Percentiles rank a stretch among this genome's conserved stretches.
Evolutionary conservation across 1,140 invertebrate species (phyloP).

Genomic region (Batillaria attramentaria): DNA sequence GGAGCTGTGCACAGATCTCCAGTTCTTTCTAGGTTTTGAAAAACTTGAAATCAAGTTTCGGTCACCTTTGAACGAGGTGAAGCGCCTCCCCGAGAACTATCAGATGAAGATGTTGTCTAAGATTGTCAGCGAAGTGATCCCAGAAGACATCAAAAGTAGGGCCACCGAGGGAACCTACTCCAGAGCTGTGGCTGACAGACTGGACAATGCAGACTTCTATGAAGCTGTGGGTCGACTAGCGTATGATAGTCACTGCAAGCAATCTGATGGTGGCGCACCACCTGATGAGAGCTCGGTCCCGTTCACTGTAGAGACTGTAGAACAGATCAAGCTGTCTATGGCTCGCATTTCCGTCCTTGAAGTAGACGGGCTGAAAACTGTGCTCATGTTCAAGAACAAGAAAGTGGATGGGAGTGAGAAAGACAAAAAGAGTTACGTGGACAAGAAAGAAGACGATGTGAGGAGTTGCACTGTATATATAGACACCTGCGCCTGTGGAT

Average conservation of each 20-base stretch:
- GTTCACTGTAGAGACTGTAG: neutral
- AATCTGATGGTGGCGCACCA: too few relatives aligned
- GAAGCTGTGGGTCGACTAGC: conserved; percentile 31
- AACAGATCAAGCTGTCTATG: neutral
- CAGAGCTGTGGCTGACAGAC: conserved; percentile 2
- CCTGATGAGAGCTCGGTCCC: neutral
- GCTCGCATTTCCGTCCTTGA: neutral
- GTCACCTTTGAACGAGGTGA: conserved; percentile 24
- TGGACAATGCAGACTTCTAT: conserved; percentile 32
- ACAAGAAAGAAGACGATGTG: neutral
- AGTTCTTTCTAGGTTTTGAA: conserved; percentile 35
- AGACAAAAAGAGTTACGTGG: neutral
- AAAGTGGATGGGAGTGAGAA: neutral
- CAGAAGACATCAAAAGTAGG: conserved; percentile 7
- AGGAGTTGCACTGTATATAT: neutral
- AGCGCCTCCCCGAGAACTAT: conserved; percentile 38
- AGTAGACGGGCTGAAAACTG: conserved; percentile 6
- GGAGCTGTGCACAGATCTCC: neutral
- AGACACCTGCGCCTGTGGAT: neutral
- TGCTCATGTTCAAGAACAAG: neutral
- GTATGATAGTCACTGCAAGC: neutral
- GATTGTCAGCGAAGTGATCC: conserved; percentile 44
- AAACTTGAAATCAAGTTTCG: conserved; percentile 32
- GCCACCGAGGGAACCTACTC: neutral
- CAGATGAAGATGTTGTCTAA: conserved; percentile 47